phyloP scores from a whole-genome alignment of 2,888 invertebrate species.

The Cheilosia impressa region DNA sequence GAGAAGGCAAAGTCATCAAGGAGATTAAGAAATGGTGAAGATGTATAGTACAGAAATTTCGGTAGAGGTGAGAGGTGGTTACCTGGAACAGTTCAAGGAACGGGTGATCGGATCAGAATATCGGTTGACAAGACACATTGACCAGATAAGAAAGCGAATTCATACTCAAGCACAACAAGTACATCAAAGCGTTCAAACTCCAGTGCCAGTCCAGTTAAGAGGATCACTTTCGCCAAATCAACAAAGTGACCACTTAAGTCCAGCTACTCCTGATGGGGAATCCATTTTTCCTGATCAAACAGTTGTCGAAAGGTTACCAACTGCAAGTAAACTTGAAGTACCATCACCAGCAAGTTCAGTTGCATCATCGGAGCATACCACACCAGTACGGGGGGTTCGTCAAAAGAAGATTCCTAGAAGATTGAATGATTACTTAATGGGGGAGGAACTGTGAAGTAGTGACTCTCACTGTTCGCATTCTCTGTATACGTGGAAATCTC shows the following conservation, averaged over 20 bases:
- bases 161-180: neutral
- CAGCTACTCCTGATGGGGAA: neutral
- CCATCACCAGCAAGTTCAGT: neutral
- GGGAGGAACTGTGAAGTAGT: neutral
- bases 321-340: neutral
- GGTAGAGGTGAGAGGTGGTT: neutral
- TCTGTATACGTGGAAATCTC: too few species aligned
- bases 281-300: neutral
- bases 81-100: neutral
- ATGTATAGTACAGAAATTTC: neutral
- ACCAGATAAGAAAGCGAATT: neutral
- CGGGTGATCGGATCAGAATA: neutral
- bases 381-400: neutral
- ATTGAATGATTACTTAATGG: neutral
- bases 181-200: neutral
- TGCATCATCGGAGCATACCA: neutral
- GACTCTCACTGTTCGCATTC: too few species aligned
- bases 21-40: neutral
- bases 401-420: neutral
- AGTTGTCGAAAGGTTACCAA: neutral
- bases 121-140: slow-evolving; percentile 1
- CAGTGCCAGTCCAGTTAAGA: neutral
- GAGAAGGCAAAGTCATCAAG: neutral
- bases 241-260: neutral
- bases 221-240: neutral